phyloP scores from a whole-genome alignment of 2,797 vertebrate genomes.

The Hyperoplus immaculatus region DNA sequence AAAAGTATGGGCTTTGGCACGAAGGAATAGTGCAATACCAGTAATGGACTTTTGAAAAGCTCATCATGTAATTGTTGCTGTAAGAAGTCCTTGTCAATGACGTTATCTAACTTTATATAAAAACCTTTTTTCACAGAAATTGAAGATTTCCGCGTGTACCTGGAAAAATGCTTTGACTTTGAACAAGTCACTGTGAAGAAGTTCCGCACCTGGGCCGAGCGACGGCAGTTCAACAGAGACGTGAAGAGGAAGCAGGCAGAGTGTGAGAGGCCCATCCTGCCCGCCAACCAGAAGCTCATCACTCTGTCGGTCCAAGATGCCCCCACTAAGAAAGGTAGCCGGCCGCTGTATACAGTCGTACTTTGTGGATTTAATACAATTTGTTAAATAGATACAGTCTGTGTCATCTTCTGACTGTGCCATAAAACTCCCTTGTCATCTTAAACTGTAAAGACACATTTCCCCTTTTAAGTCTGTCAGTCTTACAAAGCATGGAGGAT shows the following conservation, averaged over 20 bases:
- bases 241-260: slow-evolving; percentile 98
- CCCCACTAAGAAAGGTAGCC: slow-evolving; percentile 96
- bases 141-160: slow-evolving; percentile 93
- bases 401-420: not conserved
- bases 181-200: slow-evolving; percentile 99
- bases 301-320: slow-evolving; percentile 97
- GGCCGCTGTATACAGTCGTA: accelerated
- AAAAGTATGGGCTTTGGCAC: no score
- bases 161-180: slow-evolving; percentile 98
- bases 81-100: not conserved
- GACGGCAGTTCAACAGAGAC: slow-evolving; percentile 97
- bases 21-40: no score
- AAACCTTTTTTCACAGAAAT: slow-evolving; percentile 84
- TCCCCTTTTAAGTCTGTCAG: not conserved
- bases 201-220: slow-evolving; percentile 98
- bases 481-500: not conserved
- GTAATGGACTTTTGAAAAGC: not conserved
- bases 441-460: not conserved
- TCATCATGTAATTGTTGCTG: not conserved
- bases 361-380: not conserved
- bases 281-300: slow-evolving; percentile 98
- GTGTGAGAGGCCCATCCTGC: slow-evolving; percentile 95
- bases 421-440: not conserved
- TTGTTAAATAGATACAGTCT: not conserved
- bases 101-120: not conserved